These are phyloP conservation scores for Ascidia mentula DNA, from an alignment of 23 tunicate genomes.

Conservation along the genomic window DNA sequence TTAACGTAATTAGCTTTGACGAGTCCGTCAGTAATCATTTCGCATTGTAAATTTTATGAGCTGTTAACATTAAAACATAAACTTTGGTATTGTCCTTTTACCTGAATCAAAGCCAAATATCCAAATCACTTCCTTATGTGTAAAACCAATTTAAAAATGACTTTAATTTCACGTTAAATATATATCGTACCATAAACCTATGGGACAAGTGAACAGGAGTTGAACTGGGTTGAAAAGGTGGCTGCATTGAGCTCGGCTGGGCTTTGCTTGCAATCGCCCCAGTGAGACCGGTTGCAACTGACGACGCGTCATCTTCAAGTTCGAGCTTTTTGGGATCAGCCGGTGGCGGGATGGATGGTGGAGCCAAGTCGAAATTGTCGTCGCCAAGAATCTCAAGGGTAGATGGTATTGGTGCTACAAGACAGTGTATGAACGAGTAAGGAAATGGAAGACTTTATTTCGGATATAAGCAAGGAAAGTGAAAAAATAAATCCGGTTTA, in stretches of 20 bases:
- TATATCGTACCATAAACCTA: conserved; percentile 60
- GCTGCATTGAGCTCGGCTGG: conserved; percentile 60
- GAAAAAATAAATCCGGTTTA: too few relatives aligned
- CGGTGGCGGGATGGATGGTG: conserved; percentile 40
- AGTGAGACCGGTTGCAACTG: conserved; percentile 19
- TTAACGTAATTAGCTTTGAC: too few relatives aligned
- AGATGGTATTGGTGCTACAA: conserved; percentile 50
- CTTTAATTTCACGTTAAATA: neutral
- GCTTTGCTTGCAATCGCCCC: neutral
- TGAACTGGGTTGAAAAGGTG: conserved; percentile 75
- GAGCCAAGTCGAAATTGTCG: conserved; percentile 35
- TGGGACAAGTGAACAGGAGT: conserved; percentile 74
- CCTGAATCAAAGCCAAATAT: neutral
- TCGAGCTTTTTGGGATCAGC: conserved; percentile 5
- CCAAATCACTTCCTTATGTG: neutral
- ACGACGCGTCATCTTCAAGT: conserved; percentile 53
- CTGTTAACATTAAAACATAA: too few relatives aligned
- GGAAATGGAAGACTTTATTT: too few relatives aligned
- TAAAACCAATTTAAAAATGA: too few relatives aligned
- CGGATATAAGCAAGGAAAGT: too few relatives aligned
- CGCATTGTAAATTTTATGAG: too few relatives aligned
- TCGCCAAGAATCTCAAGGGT: conserved; percentile 44
- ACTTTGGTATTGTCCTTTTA: neutral
- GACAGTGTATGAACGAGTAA: too few relatives aligned
- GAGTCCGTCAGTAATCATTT: too few relatives aligned